Percentiles rank a stretch among this genome's conserved stretches.
phyloP scores from a whole-genome alignment of 2,113 vertebrate species.

The Poecilia latipinna region DNA sequence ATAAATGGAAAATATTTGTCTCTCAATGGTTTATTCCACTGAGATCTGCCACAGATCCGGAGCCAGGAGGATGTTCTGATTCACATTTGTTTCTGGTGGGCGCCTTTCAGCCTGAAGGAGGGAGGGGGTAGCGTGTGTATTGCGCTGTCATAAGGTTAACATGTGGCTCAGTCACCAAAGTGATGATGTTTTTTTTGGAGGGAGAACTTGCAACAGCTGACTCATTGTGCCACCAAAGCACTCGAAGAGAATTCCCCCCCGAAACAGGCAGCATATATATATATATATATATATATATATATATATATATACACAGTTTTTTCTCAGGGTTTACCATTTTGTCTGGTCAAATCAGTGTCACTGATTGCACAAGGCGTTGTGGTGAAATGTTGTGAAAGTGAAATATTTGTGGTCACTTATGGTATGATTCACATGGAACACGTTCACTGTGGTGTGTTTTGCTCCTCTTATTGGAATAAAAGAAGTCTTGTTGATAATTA shows the following conservation, averaged over 20 bases:
- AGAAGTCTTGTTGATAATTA: conserved; percentile 32
- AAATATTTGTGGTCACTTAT: conserved; percentile 69
- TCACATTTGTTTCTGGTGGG: conserved; percentile 55
- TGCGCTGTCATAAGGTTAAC: conserved; percentile 73
- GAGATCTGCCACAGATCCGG: conserved; percentile 29
- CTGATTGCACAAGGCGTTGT: conserved; percentile 46
- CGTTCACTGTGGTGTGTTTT: conserved; percentile 47
- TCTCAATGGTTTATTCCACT: conserved; percentile 46
- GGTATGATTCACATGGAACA: conserved; percentile 71
- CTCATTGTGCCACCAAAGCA: conserved; percentile 40
- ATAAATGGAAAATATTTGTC: conserved; percentile 39
- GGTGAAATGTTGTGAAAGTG: conserved; percentile 77
- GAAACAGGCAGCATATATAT: conserved; percentile 1
- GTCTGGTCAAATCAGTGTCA: conserved; percentile 14
- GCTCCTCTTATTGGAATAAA: conserved; percentile 42
- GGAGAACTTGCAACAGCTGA: conserved; percentile 48
- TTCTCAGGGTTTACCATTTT: neutral
- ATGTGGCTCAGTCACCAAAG: conserved; percentile 65
- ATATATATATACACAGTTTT: neutral
- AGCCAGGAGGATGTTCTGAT: conserved; percentile 37
- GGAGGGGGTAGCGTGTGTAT: conserved; percentile 47
- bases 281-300: no score
- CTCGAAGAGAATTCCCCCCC: conserved; percentile 12
- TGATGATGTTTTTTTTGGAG: conserved; percentile 52
- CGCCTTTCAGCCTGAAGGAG: conserved; percentile 36